These are phyloP conservation scores for Alca torda DNA, from an alignment of 2,797 vertebrate genomes.

Conservation along the genomic window DNA sequence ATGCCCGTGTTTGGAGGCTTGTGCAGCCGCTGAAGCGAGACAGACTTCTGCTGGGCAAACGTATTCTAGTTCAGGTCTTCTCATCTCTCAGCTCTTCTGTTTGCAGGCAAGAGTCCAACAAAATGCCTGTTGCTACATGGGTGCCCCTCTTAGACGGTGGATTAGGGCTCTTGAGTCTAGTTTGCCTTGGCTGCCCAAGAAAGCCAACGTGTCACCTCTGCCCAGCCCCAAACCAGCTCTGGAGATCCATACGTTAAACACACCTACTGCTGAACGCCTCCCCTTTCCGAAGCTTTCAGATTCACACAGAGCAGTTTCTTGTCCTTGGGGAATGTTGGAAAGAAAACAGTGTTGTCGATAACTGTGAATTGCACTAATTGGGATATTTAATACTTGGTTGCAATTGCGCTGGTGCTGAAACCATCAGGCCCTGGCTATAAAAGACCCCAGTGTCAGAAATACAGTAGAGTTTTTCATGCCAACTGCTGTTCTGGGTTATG, in stretches of 20 bases:
- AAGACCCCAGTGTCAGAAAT: slow-evolving; percentile 26
- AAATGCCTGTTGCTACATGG: not conserved
- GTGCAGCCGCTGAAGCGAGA: not conserved
- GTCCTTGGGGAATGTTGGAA: slow-evolving; percentile 31
- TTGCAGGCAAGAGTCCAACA: not conserved
- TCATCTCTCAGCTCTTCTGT: not conserved
- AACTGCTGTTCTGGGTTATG: slow-evolving; percentile 19
- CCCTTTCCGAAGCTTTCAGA: not conserved
- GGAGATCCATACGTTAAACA: not conserved
- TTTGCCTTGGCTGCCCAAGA: not conserved
- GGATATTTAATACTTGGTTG: slow-evolving; percentile 41
- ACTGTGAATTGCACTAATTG: slow-evolving; percentile 48
- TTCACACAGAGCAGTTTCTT: not conserved
- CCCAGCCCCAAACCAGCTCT: not conserved
- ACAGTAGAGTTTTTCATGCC: slow-evolving; percentile 46
- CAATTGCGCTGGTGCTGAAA: slow-evolving; percentile 40
- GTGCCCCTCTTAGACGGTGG: no score
- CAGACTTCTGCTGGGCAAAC: not conserved
- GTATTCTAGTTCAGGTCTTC: no score
- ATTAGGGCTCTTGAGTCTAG: not conserved
- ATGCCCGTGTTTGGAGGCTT: not conserved
- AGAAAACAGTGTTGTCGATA: slow-evolving; percentile 12
- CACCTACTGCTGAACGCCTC: not conserved
- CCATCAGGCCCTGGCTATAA: not conserved
- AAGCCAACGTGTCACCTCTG: not conserved